Evolutionary conservation across 2,113 vertebrate species (phyloP), one percentile per base, ranked within the genome.

Genomic region (Taurulus bubalis): DNA sequence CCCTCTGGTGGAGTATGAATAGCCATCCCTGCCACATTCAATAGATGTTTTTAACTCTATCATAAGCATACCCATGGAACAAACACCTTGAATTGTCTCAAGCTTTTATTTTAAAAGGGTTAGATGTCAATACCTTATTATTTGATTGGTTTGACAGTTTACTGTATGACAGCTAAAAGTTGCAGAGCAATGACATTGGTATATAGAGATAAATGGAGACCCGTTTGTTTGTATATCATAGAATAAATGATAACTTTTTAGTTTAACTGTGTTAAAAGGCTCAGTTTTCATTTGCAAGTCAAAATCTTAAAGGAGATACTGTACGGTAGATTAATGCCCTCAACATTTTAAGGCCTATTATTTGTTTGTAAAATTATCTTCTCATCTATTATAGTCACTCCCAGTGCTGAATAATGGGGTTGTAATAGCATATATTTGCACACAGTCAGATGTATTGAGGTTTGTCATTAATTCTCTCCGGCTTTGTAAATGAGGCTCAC

Each of bases 391-490:
- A 85, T 64, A 12, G 79, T 85, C 47, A 45, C 36, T 62, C 63
- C 64, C 2, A 30, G 15, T 36, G 30, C 20, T 85, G 85, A 81
- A 74, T 79, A 69, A 83, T 84, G 79, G 26, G 70, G 28, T 68
- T 77, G 66, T 51, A 83, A 75, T 63, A 71, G 70, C 59, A 83
- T 55, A 36, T 89, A 73, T 91, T 90, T 90, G 77, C 90, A 82
- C 73, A 74, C 79, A 84, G 87, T 92, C 88, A 89, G 40, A 74
- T 85, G 2, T 58, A 28, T 73, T 87, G 77, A 90, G 60, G 49
- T 56, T 85, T 77, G 69, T 80, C 85, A 91, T 90, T 87, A 71
- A 85, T 93, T 88, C 89, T 79, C 85, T 73, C 64, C 8, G 40
- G n/a, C 65, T 77, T 87, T 71, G 70, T 80, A 88, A 88, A 90